A percentile compares a stretch with the other conserved stretches of the same genome.
Conservation (phyloP, 2,797 vertebrate species). For the Varecia variegata region DNA sequence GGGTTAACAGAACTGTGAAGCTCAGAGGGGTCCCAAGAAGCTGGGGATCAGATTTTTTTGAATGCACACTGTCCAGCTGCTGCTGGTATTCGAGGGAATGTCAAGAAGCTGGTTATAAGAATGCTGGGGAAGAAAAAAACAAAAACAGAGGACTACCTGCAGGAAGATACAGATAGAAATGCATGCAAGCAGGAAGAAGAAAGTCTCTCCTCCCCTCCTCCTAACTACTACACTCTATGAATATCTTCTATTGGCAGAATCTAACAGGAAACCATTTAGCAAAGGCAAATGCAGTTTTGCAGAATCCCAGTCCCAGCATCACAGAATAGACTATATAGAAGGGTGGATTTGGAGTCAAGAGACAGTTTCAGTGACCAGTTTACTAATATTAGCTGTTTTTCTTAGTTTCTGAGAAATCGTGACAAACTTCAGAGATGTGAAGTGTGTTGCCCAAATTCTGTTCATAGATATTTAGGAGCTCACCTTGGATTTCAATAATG, state of each 20-base stretch:
- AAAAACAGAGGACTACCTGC: not conserved
- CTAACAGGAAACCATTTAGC: not conserved
- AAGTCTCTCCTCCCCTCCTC: not conserved
- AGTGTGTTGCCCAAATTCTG: slow-evolving; percentile 17
- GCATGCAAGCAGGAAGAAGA: not conserved
- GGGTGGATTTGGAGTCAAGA: slow-evolving; percentile 14
- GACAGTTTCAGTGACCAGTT: not conserved
- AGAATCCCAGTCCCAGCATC: not conserved
- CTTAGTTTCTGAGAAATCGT: slow-evolving; percentile 16
- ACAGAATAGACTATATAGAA: not conserved
- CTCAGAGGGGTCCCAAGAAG: not conserved
- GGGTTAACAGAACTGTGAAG: slow-evolving; percentile 5
- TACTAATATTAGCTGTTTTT: slow-evolving; percentile 21
- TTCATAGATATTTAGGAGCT: slow-evolving; percentile 11
- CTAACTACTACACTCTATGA: not conserved
- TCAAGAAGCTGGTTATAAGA: not conserved
- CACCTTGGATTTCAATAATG: not conserved
- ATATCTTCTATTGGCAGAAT: not conserved
- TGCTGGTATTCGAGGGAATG: not conserved
- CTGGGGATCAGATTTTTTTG: not conserved
- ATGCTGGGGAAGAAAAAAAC: not conserved
- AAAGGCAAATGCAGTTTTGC: slow-evolving; percentile 2
- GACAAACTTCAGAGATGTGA: not conserved
- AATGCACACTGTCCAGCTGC: not conserved
- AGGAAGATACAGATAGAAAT: not conserved